Percentiles rank a stretch among this genome's conserved stretches.
Evolutionary conservation across 2,797 vertebrate genomes (phyloP).

Genomic region (Coracias cyanogaster): DNA sequence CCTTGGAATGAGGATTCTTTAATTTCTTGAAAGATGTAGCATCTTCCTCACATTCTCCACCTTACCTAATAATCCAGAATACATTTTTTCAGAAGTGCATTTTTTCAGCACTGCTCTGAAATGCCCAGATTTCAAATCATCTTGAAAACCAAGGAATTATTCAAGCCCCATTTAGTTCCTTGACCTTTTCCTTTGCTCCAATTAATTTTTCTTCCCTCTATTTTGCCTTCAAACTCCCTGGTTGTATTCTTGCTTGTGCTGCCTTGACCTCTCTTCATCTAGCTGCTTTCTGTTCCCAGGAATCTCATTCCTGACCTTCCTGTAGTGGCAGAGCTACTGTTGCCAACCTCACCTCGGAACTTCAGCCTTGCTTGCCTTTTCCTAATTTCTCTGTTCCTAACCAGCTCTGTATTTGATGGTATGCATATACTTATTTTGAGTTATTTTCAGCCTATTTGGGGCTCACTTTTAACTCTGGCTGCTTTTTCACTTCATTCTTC

Average conservation of each 20-base stretch:
- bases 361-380: neutral
- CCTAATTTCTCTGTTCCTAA: neutral
- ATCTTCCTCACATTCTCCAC: neutral
- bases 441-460: neutral
- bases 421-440: neutral
- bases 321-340: neutral
- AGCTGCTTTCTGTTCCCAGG: neutral
- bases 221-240: neutral
- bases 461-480: neutral
- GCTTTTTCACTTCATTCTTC: neutral
- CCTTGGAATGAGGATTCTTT: neutral
- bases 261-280: neutral
- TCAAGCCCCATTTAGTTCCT: neutral
- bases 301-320: neutral
- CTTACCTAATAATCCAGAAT: neutral
- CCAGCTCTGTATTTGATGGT: neutral
- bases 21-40: neutral
- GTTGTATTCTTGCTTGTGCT: neutral
- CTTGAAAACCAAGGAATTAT: neutral
- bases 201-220: neutral
- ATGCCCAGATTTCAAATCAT: neutral
- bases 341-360: neutral
- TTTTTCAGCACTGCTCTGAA: neutral
- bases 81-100: neutral
- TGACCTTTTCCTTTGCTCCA: neutral